phyloP scores from a whole-genome alignment of 1,140 invertebrate genomes.

The Heliothis subflexa region DNA sequence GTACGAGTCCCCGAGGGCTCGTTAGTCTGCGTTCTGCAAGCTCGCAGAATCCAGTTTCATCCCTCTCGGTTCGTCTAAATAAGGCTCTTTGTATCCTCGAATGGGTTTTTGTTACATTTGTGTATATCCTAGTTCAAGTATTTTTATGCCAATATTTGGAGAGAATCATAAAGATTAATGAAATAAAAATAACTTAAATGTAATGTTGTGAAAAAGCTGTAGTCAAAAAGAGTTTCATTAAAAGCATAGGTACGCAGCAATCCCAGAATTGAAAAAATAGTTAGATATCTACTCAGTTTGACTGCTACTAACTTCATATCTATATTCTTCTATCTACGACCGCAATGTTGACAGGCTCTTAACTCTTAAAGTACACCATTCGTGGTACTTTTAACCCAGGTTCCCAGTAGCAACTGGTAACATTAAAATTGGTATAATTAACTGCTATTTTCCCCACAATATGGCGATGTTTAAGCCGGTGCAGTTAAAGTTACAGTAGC shows the following conservation, averaged over 20 bases:
- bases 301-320: no score
- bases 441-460: constrained; percentile 9
- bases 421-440: not conserved
- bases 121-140: not conserved
- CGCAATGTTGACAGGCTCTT: not conserved
- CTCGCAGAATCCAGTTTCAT: constrained; percentile 28
- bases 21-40: constrained; percentile 35
- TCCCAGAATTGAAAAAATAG: no score
- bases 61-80: not conserved
- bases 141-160: not conserved
- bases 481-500: constrained; percentile 2
- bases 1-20: constrained; percentile 5
- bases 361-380: not conserved
- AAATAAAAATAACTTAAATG: no score
- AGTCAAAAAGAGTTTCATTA: no score
- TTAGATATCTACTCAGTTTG: not conserved
- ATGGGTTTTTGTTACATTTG: not conserved
- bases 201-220: no score
- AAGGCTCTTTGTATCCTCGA: not conserved
- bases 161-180: not conserved
- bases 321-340: no score
- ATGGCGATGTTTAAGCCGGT: not conserved
- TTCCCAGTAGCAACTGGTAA: not conserved
- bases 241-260: no score
- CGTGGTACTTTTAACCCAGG: constrained; percentile 5